Evolutionary conservation across 2,797 vertebrate genomes (phyloP), one percentile per base, ranked within the genome.

Genomic region (Urocyon cinereoargenteus): DNA sequence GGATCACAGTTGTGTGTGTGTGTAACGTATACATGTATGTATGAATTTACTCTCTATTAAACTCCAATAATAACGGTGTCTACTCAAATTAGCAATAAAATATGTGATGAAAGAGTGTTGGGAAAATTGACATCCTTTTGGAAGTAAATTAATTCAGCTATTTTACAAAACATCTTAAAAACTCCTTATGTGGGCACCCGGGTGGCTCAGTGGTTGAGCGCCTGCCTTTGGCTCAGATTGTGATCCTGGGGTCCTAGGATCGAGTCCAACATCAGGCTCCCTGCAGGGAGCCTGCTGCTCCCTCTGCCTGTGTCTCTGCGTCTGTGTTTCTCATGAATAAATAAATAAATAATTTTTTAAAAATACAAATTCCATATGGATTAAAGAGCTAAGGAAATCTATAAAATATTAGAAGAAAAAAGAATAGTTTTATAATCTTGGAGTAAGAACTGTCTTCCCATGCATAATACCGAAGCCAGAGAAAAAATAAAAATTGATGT

Each of bases 321-420:
- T 45, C 40, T 45, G 40, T 45, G 40, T 45, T 45, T 45, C 40
- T 45, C 40, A 45, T 45, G 40, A 45, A 45, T 45, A 45, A 45
- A 45, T 45, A 45, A 45, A 45, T 45, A 45, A 45, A 45, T 45
- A 45, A 8, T 45, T 45, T 45, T 45, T 8, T 8, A 45, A 45
- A 45, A 45, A 45, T 45, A 7, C 4, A 45, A 45, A 45, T 45
- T 8, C 28, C 14, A 49, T 45, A 28, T 53, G 14, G 31, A 81
- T 90, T 81, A 90, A 90, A 81, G n/a, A 79, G 18, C 53, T 61
- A 64, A 36, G 21, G 45, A 94, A 86, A 86, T 91, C 40, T 85
- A 9, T 86, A 86, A 88, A 57, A 66, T 86, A 61, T 53, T 68
- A 57, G n/a, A 79, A 90, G 34, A 86, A 68, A 83, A 73, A 3